phyloP scores from a whole-genome alignment of 2,797 vertebrate genomes.

The Podarcis siculus region DNA sequence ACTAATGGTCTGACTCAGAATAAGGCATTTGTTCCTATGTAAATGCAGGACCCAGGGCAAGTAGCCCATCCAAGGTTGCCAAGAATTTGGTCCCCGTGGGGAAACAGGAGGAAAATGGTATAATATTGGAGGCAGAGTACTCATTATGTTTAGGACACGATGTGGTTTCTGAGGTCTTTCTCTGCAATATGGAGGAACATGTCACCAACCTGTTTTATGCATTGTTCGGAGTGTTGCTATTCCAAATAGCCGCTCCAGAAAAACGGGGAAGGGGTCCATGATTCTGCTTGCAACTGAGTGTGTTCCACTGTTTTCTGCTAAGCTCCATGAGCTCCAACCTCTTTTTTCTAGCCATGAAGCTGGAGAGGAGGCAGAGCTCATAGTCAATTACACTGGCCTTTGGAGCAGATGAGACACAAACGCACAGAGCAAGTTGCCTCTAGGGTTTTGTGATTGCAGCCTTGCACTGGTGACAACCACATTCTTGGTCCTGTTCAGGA shows the following conservation, averaged over 20 bases:
- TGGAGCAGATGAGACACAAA: background rate
- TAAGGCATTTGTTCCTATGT: too few relatives aligned
- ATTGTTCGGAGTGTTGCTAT: background rate
- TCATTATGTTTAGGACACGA: background rate
- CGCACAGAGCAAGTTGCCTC: background rate
- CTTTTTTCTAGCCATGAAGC: too few relatives aligned
- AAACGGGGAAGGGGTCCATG: background rate
- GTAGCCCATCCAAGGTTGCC: background rate
- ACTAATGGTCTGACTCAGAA: too few relatives aligned
- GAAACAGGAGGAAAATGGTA: background rate
- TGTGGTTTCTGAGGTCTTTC: background rate
- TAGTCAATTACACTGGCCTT: too few relatives aligned
- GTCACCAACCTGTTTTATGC: background rate
- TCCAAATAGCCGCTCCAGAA: background rate
- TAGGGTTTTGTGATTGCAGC: background rate
- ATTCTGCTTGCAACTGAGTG: background rate
- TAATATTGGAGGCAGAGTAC: background rate
- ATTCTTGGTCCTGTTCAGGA: too few relatives aligned
- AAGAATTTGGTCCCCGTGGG: background rate
- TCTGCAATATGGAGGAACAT: background rate
- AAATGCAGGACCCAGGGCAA: too few relatives aligned
- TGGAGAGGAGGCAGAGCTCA: too few relatives aligned
- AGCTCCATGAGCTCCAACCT: too few relatives aligned
- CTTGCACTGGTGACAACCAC: background rate
- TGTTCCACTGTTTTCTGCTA: background rate